These are phyloP conservation scores for Epizoanthus illoricatus DNA, from an alignment of 92 coral and sea anemone genomes.

Conservation along the genomic window DNA sequence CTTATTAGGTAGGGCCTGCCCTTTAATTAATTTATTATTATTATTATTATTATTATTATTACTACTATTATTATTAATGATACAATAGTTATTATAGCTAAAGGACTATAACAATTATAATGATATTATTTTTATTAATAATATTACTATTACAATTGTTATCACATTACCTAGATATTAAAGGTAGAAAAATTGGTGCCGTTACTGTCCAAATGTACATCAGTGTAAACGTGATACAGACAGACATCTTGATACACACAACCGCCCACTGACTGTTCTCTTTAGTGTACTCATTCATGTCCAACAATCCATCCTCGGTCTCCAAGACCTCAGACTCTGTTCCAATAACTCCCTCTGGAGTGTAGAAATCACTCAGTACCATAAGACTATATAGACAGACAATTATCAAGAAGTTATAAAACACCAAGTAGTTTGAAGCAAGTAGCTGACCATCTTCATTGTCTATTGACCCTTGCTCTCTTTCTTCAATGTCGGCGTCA, in stretches of 20 bases:
- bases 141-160: neutral
- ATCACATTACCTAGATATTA: conserved; percentile 3
- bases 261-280: conserved; percentile 77
- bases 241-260: conserved; percentile 75
- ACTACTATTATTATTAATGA: too few relatives aligned
- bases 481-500: conserved; percentile 41
- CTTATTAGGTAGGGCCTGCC: too few relatives aligned
- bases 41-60: too few relatives aligned
- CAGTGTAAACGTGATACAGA: conserved; percentile 63
- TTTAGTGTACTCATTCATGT: conserved; percentile 71
- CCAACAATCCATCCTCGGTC: conserved; percentile 64
- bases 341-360: conserved; percentile 85
- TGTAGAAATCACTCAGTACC: conserved; percentile 69
- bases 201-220: conserved; percentile 68
- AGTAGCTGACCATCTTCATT: conserved; percentile 49
- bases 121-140: too few relatives aligned
- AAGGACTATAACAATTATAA: too few relatives aligned
- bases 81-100: too few relatives aligned
- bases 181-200: conserved; percentile 67
- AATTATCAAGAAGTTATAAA: conserved; percentile 60
- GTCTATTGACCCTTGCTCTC: neutral
- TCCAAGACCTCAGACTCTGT: conserved; percentile 69
- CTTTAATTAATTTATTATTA: too few relatives aligned
- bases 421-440: conserved; percentile 62
- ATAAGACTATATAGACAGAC: conserved; percentile 66